Base-by-base conservation (phyloP, 2,888 invertebrate species). In the Campoplex nolae region DNA sequence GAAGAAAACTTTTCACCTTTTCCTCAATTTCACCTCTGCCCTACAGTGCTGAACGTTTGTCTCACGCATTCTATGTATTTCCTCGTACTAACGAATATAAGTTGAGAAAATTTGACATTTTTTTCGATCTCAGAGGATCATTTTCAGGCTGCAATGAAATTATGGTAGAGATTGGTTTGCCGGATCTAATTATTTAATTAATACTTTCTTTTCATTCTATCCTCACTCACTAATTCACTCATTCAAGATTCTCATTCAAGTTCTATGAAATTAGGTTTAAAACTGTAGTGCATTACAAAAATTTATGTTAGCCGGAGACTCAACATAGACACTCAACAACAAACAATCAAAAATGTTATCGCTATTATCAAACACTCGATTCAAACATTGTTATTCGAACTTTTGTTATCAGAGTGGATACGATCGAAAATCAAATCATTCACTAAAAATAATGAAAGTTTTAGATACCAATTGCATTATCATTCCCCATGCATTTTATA, bases 1-100 rank as follows among this genome's bases (percentile, higher is more conserved):
- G n/a, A 56, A 54, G 38, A 38, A 23, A 38, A 56, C 32, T 76
- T 74, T 74, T 74, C 74, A 74, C 45, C 2, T 45, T 45, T 13
- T 62, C 58, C 16, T 23, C 18, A 1, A 28, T 62, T 23, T 45
- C 28, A 38, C 54, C 35, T 48, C 3, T 32, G n/a, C 70, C 6
- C 51, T 7, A 18, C 51, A n/a, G 18, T 3, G 32, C 32, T 18
- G 9, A 18, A 8, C 32, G 32, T 7, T 28, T 11, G 11, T 54
- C 23, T 16, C 9, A 9, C 16, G 35, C 32, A n/a, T 38, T 38
- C 56, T 54, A 3, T n/a, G 3, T 2, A 11, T 9, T 38, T 51
- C 32, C 28, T 48, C 28, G n/a, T 6, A n/a, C 18, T 2, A 51
- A n/a, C 32, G 6, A 13, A 16, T 32, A 16, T 1, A 13, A 62